A percentile compares a stretch with the other conserved stretches of the same genome.
Conservation (phyloP, 2,888 invertebrate species). For the Helobdella robusta region DNA sequence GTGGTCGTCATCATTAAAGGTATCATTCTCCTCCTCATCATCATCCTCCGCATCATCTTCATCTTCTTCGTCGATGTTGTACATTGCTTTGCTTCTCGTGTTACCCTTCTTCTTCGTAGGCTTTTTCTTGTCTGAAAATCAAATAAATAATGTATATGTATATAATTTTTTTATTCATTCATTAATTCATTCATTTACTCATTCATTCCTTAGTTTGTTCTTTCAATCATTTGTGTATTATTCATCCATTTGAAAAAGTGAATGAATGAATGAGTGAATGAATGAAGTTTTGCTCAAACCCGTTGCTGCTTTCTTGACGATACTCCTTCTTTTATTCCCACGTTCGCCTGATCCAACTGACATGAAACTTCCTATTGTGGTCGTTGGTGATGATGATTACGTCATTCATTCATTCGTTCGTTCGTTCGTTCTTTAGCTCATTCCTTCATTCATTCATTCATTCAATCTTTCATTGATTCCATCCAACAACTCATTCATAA, state of each 20-base stretch:
- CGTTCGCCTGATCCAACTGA: constrained; percentile 93
- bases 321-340: no score
- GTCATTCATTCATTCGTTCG: not conserved
- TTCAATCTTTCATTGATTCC: no score
- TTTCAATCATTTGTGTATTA: not conserved
- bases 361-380: constrained; percentile 72
- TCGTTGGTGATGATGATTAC: constrained; percentile 43
- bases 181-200: not conserved
- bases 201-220: not conserved
- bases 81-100: not conserved
- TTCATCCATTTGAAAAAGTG: not conserved
- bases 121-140: not conserved
- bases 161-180: not conserved
- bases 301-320: no score
- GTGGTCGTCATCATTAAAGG: not conserved
- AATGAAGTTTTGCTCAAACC: no score
- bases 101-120: not conserved
- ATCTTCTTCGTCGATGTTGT: not conserved
- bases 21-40: not conserved
- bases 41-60: constrained; percentile 4
- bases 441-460: not conserved
- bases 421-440: not conserved
- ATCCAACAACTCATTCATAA: not conserved
- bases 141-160: not conserved
- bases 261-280: not conserved